A percentile compares a stretch with the other conserved stretches of the same genome.
phyloP scores from a whole-genome alignment of 2,888 invertebrate species.

The Ornithoptera priamus region DNA sequence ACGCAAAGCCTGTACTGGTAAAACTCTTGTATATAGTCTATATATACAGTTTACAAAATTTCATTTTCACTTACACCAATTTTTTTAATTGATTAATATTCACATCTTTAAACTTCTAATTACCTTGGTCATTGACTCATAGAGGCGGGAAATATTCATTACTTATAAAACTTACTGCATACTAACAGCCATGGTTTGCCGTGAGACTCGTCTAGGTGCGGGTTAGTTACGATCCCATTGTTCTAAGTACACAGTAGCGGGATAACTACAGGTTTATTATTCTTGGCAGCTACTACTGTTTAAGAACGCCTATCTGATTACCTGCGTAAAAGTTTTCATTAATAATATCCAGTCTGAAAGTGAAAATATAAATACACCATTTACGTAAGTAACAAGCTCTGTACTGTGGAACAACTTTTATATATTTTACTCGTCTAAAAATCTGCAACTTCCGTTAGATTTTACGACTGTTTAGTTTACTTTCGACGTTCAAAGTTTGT shows the following conservation, averaged over 20 bases:
- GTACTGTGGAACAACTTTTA: too few relatives aligned
- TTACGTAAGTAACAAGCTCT: too few relatives aligned
- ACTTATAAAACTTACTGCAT: conserved; percentile 28
- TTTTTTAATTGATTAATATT: neutral
- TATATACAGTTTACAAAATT: too few relatives aligned
- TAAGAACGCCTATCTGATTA: neutral
- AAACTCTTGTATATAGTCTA: too few relatives aligned
- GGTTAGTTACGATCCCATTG: conserved; percentile 24
- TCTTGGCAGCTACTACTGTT: conserved; percentile 2
- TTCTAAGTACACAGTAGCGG: conserved; percentile 14
- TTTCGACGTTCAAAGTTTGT: too few relatives aligned
- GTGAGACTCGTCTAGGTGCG: conserved; percentile 14
- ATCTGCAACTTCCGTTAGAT: too few relatives aligned
- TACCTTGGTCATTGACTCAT: conserved; percentile 8
- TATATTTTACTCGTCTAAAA: too few relatives aligned
- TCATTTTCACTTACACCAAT: too few relatives aligned
- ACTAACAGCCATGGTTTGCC: conserved; percentile 16
- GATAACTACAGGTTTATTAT: conserved; percentile 15
- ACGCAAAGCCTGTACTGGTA: too few relatives aligned
- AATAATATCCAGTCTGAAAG: too few relatives aligned
- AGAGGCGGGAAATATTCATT: conserved; percentile 22
- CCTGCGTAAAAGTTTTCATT: neutral
- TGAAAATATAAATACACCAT: too few relatives aligned
- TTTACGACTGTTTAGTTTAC: too few relatives aligned
- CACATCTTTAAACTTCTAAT: neutral